These are phyloP conservation scores for Eremophila alpestris DNA, from an alignment of 2,797 vertebrate genomes.

Conservation along the genomic window DNA sequence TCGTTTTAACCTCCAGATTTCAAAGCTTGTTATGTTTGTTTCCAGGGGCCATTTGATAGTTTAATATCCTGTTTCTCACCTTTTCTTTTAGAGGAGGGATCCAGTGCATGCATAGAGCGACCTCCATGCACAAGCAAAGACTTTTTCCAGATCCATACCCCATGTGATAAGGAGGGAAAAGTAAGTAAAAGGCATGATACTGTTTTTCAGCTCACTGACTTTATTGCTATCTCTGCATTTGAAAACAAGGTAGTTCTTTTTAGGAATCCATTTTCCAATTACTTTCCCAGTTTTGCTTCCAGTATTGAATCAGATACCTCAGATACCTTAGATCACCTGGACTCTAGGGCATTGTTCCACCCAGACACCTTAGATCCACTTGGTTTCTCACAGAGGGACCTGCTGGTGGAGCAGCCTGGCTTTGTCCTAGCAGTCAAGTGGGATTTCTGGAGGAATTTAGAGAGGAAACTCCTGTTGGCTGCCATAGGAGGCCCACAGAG, in stretches of 20 bases:
- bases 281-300: not conserved
- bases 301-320: not conserved
- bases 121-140: slow-evolving; percentile 90
- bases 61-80: not conserved
- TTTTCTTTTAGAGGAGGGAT: slow-evolving; percentile 86
- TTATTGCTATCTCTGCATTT: not conserved
- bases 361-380: not conserved
- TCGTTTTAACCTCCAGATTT: not conserved
- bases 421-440: not conserved
- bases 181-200: slow-evolving; percentile 68
- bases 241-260: not conserved
- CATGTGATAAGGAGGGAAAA: slow-evolving; percentile 91
- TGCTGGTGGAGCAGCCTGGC: not conserved
- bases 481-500: not conserved
- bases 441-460: not conserved
- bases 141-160: slow-evolving; percentile 93
- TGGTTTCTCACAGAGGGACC: not conserved
- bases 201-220: not conserved
- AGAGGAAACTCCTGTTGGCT: not conserved
- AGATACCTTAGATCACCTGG: not conserved
- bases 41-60: not conserved
- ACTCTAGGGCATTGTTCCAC: not conserved
- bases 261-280: not conserved
- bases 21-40: fast-evolving
- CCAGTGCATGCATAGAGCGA: slow-evolving; percentile 80